These are phyloP conservation scores for Scaptomyza graminum DNA, from an alignment of 1,140 invertebrate genomes.

Conservation along the genomic window DNA sequence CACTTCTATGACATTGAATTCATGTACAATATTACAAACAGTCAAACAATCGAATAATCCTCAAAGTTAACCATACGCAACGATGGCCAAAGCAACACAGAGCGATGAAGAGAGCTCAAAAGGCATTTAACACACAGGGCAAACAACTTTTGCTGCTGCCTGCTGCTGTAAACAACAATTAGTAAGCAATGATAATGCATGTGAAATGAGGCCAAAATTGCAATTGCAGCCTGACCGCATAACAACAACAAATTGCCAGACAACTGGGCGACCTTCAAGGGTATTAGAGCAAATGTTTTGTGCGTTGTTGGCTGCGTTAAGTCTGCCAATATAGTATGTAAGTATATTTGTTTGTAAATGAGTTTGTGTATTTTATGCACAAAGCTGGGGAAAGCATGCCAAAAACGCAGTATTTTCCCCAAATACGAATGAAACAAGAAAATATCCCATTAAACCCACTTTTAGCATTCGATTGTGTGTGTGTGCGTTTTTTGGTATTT, in stretches of 20 bases:
- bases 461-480: constrained; percentile 48
- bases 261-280: constrained; percentile 47
- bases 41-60: constrained; percentile 6
- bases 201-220: constrained; percentile 46
- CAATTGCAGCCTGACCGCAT: constrained; percentile 39
- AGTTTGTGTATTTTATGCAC: constrained; percentile 3
- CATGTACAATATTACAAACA: background rate
- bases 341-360: no score
- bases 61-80: constrained; percentile 4
- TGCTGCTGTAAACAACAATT: constrained; percentile 67
- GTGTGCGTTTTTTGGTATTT: constrained; percentile 9
- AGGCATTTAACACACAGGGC: constrained; percentile 6
- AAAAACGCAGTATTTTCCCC: constrained; percentile 23
- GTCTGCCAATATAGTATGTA: background rate
- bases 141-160: constrained; percentile 19
- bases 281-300: constrained; percentile 56
- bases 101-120: background rate
- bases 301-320: constrained; percentile 6
- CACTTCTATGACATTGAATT: no score
- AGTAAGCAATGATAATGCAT: constrained; percentile 61
- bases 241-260: constrained; percentile 43
- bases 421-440: constrained; percentile 56
- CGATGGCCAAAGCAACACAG: constrained; percentile 8
- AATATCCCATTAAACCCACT: constrained; percentile 62
- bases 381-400: constrained; percentile 45